Evolutionary conservation across 2,797 vertebrate species (phyloP).

Genomic region (Cephalopachus bancanus): DNA sequence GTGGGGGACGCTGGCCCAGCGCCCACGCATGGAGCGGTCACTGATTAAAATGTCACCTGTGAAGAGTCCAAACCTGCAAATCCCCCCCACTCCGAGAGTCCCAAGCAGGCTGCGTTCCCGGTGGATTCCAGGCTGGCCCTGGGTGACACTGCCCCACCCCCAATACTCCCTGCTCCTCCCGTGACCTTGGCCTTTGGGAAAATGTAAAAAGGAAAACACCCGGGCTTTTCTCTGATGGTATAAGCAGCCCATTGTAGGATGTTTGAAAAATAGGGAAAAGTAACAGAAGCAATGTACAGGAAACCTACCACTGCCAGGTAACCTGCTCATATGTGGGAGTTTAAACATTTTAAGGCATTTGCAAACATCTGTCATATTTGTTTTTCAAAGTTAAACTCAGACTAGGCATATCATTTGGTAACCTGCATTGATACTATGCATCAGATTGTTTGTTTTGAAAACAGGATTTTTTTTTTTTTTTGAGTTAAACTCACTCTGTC

Average conservation of each 20-base stretch:
- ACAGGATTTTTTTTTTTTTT: too few species aligned
- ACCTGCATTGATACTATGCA: background rate
- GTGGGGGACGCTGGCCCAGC: background rate
- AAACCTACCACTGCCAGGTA: rapidly evolving
- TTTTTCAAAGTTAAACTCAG: background rate
- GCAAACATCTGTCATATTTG: background rate
- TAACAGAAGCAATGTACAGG: too few species aligned
- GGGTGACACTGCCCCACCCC: background rate
- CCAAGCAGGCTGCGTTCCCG: background rate
- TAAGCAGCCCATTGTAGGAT: rapidly evolving
- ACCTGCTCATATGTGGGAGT: rapidly evolving
- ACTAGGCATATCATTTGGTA: background rate
- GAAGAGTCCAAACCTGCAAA: background rate
- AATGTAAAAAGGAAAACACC: background rate
- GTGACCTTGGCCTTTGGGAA: background rate
- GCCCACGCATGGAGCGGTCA: background rate
- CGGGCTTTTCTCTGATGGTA: background rate
- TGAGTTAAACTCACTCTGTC: too few species aligned
- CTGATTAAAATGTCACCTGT: too few species aligned
- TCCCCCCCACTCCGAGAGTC: too few species aligned
- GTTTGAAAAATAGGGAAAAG: background rate
- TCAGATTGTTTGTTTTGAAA: background rate
- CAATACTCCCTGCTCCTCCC: background rate
- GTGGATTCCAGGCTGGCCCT: background rate
- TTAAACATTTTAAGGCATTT: background rate